Conservation (phyloP, 2,888 invertebrate species). For the Oeneis ivallda region DNA sequence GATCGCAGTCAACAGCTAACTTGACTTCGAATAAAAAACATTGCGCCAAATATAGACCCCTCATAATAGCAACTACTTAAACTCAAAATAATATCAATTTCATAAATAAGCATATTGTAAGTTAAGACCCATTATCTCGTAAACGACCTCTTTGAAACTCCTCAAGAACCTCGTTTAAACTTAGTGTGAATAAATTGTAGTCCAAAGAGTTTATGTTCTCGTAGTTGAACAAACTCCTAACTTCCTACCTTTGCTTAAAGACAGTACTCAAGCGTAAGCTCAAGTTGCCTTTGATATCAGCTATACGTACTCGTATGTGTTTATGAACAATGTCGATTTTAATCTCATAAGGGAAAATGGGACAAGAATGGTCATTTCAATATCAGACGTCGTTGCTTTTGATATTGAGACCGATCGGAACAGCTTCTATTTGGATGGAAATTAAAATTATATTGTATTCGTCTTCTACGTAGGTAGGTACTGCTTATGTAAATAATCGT, state of each 20-base stretch:
- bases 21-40: no score
- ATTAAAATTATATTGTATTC: no score
- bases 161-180: conserved; percentile 24
- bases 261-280: conserved; percentile 13
- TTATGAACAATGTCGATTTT: no score
- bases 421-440: no score
- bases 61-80: not conserved
- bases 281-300: conserved; percentile 16
- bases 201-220: conserved; percentile 23
- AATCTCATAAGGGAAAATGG: no score
- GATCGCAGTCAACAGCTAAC: no score
- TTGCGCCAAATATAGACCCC: not conserved
- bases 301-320: not conserved
- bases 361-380: no score
- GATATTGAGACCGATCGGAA: no score
- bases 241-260: conserved; percentile 17
- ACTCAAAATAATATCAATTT: not conserved
- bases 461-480: no score
- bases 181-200: conserved; percentile 27
- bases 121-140: conserved; percentile 18
- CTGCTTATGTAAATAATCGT: no score
- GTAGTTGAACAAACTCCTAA: conserved; percentile 19
- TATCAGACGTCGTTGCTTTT: no score
- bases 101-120: conserved; percentile 11
- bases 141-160: conserved; percentile 18